phyloP scores from a whole-genome alignment of 1,140 invertebrate species.

The Mya arenaria region DNA sequence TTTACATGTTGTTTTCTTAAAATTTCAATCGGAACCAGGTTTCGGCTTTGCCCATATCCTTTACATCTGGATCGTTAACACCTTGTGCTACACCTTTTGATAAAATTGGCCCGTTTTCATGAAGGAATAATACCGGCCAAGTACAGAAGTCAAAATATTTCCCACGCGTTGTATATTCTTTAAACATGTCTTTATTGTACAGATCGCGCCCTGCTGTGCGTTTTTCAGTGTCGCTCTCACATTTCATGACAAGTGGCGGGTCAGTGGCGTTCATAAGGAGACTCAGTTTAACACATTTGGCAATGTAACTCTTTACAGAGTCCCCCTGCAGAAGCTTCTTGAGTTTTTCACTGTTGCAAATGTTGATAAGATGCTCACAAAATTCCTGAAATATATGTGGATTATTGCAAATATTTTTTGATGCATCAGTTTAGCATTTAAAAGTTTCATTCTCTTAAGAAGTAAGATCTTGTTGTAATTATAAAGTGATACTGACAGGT shows the following conservation, averaged over 20 bases:
- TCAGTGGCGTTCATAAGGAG: constrained; percentile 31
- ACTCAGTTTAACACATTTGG: background rate
- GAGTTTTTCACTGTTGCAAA: background rate
- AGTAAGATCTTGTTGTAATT: no score
- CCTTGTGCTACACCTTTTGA: no score
- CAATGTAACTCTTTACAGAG: background rate
- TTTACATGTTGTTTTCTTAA: no score
- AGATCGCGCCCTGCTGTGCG: no score
- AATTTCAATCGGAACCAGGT: no score
- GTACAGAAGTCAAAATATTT: background rate
- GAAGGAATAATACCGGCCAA: constrained; percentile 11
- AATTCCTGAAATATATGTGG: background rate
- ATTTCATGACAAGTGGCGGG: constrained; percentile 14
- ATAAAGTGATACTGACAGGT: no score
- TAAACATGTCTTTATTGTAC: constrained; percentile 27
- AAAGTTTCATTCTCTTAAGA: background rate
- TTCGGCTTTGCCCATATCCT: no score
- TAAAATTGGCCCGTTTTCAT: constrained; percentile 25
- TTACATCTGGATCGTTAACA: no score
- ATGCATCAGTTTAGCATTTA: background rate
- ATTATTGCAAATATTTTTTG: background rate
- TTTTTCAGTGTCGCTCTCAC: background rate
- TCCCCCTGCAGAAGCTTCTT: background rate
- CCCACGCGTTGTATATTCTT: constrained; percentile 29
- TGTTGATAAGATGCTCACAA: background rate